Evolutionary conservation across 1,140 invertebrate species (phyloP).

Genomic region (Formica exsecta): DNA sequence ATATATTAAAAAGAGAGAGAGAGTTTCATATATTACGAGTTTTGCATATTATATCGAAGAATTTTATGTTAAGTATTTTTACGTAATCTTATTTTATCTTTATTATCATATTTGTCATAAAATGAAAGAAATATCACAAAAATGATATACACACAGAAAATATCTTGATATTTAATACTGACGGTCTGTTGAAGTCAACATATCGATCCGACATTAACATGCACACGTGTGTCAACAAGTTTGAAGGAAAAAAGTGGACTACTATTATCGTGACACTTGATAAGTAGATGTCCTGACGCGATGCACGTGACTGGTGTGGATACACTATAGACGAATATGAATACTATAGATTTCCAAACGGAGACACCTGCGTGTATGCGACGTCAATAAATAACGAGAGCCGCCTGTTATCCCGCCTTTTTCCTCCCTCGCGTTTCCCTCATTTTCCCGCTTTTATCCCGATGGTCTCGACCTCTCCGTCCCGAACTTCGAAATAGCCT

Average conservation of each 20-base stretch:
- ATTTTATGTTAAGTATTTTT: not conserved
- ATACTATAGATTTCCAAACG: conserved; percentile 40
- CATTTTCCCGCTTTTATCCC: conserved; percentile 59
- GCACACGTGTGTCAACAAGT: conserved; percentile 66
- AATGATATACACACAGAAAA: not conserved
- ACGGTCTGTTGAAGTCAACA: conserved; percentile 21
- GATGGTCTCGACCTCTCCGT: conserved; percentile 4
- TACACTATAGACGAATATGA: not conserved
- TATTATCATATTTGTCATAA: not conserved
- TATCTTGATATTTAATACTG: conserved; percentile 21
- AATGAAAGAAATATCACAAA: not conserved
- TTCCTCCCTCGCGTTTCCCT: conserved; percentile 8
- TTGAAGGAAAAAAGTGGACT: not conserved
- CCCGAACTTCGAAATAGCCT: conserved; percentile 65
- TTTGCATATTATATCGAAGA: not conserved
- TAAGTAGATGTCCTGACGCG: conserved; percentile 14
- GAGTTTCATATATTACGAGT: not conserved
- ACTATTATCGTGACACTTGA: conserved; percentile 60
- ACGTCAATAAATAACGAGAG: conserved; percentile 61
- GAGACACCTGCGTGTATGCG: conserved; percentile 67
- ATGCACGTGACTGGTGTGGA: not conserved
- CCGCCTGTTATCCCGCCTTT: conserved; percentile 21
- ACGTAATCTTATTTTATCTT: not conserved
- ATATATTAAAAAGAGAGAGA: not conserved
- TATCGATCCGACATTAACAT: conserved; percentile 7